A percentile compares a stretch with the other conserved stretches of the same genome.
Evolutionary conservation across 2,113 vertebrate genomes (phyloP).

Genomic region (Oriolus oriolus): DNA sequence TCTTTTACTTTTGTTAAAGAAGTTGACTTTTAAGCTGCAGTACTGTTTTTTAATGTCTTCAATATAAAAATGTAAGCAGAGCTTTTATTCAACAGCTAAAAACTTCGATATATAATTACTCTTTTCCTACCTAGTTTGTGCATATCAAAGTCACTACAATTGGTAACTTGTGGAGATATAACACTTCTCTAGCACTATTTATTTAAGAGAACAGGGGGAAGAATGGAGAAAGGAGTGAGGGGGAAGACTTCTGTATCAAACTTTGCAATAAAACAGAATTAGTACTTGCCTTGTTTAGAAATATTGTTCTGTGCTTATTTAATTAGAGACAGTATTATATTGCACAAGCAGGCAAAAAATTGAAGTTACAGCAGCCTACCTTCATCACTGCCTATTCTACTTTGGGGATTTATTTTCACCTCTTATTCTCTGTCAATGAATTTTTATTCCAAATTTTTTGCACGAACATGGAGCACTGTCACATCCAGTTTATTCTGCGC

Average conservation of each 20-base stretch:
- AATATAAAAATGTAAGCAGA: neutral
- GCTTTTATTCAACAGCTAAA: neutral
- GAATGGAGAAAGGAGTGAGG: neutral
- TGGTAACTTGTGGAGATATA: neutral
- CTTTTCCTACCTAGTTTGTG: neutral
- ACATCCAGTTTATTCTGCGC: neutral
- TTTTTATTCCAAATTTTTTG: neutral
- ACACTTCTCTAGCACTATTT: neutral
- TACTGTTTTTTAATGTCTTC: neutral
- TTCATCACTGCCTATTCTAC: neutral
- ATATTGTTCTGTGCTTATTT: neutral
- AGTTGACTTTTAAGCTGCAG: neutral
- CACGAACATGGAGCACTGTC: rapidly evolving
- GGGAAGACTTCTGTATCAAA: neutral
- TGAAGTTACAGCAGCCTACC: neutral
- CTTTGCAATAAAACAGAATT: neutral
- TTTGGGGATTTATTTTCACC: neutral
- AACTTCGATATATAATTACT: neutral
- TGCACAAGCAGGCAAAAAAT: neutral
- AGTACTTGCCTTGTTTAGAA: neutral
- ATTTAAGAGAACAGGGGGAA: neutral
- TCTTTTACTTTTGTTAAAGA: neutral
- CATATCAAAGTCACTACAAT: neutral
- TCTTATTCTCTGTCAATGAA: neutral
- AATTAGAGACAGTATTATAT: neutral